Percentiles rank a stretch among this genome's conserved stretches.
Evolutionary conservation across 2,113 vertebrate species (phyloP).

Genomic region (Ptilorrhoa leucosticta): DNA sequence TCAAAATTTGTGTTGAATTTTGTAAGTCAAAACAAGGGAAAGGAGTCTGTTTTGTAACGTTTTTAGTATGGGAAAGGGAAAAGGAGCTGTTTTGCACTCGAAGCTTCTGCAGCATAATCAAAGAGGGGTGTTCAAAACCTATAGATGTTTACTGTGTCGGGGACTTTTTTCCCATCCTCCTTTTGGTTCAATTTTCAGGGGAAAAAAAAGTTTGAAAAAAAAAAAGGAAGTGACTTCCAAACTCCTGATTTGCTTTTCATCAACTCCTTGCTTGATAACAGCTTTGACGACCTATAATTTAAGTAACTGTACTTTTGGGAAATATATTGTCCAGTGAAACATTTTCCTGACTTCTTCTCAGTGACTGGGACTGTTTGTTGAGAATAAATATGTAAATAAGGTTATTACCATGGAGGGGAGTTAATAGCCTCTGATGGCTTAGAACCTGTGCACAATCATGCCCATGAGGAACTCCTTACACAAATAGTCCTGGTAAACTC

Average conservation of each 20-base stretch:
- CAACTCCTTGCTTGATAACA: not conserved
- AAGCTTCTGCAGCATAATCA: not conserved
- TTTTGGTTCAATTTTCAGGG: not conserved
- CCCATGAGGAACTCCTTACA: not conserved
- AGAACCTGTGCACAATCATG: not conserved
- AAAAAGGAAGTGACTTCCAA: not conserved
- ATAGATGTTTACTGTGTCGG: not conserved
- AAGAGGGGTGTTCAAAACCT: not conserved
- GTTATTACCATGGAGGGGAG: not conserved
- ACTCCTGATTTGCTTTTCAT: not conserved
- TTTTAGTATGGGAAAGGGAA: not conserved
- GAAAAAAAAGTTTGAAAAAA: not conserved
- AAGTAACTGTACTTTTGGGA: not conserved
- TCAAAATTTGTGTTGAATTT: not conserved
- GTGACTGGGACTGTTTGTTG: not conserved
- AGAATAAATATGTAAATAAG: not conserved
- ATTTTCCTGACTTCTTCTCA: not conserved
- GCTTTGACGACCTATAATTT: not conserved
- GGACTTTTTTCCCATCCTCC: fast-evolving
- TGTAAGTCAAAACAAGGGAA: not conserved
- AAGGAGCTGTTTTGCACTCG: not conserved
- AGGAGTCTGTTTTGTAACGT: not conserved
- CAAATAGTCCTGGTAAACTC: not conserved
- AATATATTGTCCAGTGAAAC: not conserved
- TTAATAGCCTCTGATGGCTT: not conserved